Conservation (phyloP, 2,888 invertebrate genomes). For the Drosophila subsilvestris region DNA sequence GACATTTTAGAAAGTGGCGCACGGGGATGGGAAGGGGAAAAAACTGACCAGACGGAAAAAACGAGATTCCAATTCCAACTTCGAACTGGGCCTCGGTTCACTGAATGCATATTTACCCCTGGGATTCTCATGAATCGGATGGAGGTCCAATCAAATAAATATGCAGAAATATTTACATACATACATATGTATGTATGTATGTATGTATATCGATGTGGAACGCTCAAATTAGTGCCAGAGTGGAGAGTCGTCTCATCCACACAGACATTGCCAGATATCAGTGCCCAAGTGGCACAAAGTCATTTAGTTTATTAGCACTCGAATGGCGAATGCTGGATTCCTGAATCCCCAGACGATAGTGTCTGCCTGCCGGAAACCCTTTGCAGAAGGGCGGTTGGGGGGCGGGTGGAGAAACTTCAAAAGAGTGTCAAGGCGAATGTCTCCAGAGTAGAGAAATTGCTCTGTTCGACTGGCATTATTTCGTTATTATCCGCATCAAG, state of each 20-base stretch:
- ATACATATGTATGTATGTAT: too few species aligned
- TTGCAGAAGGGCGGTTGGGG: conserved; percentile 6
- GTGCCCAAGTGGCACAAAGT: conserved; percentile 70
- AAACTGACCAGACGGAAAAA: conserved; percentile 29
- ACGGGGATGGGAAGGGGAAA: neutral
- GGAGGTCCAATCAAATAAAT: conserved; percentile 40
- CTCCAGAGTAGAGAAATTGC: conserved; percentile 44
- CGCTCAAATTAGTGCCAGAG: conserved; percentile 28
- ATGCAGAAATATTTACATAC: conserved; percentile 28
- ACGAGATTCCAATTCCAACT: conserved; percentile 27
- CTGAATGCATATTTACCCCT: conserved; percentile 41
- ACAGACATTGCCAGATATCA: conserved; percentile 39
- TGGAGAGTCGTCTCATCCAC: neutral
- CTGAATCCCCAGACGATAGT: conserved; percentile 20
- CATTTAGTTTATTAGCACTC: conserved; percentile 74
- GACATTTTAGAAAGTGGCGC: conserved; percentile 16
- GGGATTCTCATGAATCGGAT: conserved; percentile 19
- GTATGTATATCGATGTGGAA: conserved; percentile 4
- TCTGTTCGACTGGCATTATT: conserved; percentile 72
- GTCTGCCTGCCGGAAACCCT: conserved; percentile 27
- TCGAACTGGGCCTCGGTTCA: conserved; percentile 27
- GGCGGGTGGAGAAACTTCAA: conserved; percentile 49
- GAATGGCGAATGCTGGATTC: conserved; percentile 28
- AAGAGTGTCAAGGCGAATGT: conserved; percentile 25
- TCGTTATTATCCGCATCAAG: conserved; percentile 80